Base-by-base conservation (phyloP, 1,140 invertebrate species). In the Drosophila yakuba region DNA sequence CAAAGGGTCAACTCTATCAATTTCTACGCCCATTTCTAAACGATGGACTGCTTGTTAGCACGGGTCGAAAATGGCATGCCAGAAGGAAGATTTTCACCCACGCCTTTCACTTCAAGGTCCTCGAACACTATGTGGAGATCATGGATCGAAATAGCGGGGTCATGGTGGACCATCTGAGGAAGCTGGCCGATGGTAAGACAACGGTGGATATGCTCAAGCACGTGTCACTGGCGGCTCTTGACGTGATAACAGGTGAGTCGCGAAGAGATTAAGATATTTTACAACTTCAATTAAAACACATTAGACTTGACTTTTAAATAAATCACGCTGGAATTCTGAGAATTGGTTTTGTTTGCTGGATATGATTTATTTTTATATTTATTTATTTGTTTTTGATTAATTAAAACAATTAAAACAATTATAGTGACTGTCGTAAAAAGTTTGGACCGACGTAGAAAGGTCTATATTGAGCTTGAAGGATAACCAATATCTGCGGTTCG, bases 91-190 rank as follows among this genome's bases (percentile, higher is more conserved):
- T 85, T 41, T 90, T 97, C 38, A 97, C 97, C 1, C 96, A 96
- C 8, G 95, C 96, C 2, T 97, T 98, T 83, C 97, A 98, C 91
- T 97, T 97, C 83, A 95, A 95, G 75, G 96, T 97, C 58, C 92
- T 97, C n/a, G 94, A 96, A 55, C 93, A 95, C 56, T 97, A 97
- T 89, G 62, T 96, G 2, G 93, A 94, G 1, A 93, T 96, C 6
- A 96, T 97, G 91, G 95, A 96, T 75, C 93, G 94, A 44, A 95
- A 96, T 75, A 93, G 94, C 23, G 76, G 92, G 2, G 93, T 94
- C n/a, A 92, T 97, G 57, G 91, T 97, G 8, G 76, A 93, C 36
- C 76, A 92, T 43, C 91, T 94, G 20, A 32, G 23, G 2, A 7
- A 32, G 2, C 32, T 56, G 6, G 78, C 85, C 23, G 54, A 89